Evolutionary conservation across 2,797 vertebrate genomes (phyloP), one percentile per base, ranked within the genome.

Genomic region (Eidolon dupreanum): DNA sequence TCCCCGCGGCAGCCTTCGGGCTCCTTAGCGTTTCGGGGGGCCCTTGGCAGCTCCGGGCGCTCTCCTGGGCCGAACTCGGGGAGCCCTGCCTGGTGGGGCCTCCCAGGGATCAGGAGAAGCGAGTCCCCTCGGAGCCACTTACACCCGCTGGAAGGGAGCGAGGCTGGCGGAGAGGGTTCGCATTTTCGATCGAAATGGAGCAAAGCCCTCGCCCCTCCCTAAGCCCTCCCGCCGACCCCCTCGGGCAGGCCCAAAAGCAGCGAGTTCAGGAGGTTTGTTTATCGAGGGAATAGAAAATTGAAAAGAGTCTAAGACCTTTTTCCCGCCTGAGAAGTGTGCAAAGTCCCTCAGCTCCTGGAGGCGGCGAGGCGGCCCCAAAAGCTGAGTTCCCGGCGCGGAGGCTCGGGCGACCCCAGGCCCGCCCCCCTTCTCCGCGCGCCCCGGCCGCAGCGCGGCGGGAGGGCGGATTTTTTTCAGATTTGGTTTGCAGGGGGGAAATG

Each of bases 401-500:
- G 16, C 55, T 17, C 7, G 1, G 63, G 22, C n/a, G 38, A n/a
- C 38, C 85, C 77, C 77, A n/a, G 77, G 79, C 84, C 89, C 94
- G n/a, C 78, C 82, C 92, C 75, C 46, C 46, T 82, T 88, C 77
- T 65, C 81, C 36, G 49, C 2, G 84, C 33, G 31, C 51, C 74
- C 81, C 8, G 6, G 82, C 70, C 71, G 1, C 20, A 22, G 82
- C 57, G 41, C 33, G 6, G 31, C 82, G 12, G 77, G 79, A 66
- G 68, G 61, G 61, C 55, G 38, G 65, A 15, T 51, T 75, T 92
- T 88, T 59, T 75, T 36, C 83, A 88, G 94, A 93, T 97, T 97
- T 66, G 92, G 95, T 96, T 97, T 96, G 95, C 94, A 77, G 91
- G 95, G 88, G 95, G 87, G 85, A 78, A 91, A 96, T 95, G 96